Conservation (phyloP, 2,797 vertebrate genomes). For the Scyliorhinus canicula region DNA sequence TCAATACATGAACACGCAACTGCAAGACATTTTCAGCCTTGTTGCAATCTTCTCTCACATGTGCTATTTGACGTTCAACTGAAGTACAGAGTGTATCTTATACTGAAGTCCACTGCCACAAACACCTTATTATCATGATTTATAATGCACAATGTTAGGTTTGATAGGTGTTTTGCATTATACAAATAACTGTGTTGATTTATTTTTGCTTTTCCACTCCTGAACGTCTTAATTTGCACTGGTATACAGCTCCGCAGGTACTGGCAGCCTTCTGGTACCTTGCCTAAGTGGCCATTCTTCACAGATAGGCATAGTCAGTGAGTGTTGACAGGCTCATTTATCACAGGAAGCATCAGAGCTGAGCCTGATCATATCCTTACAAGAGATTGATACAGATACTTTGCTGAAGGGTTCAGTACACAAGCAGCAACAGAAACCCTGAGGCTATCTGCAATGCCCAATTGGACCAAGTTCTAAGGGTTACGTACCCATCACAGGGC, state of each 20-base stretch:
- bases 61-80: too few species aligned
- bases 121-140: too few species aligned
- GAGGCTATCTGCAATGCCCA: background rate
- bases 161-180: background rate
- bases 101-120: too few species aligned
- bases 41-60: too few species aligned
- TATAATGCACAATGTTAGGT: background rate
- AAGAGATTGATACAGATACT: background rate
- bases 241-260: background rate
- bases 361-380: background rate
- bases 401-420: background rate
- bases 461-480: background rate
- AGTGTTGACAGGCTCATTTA: conserved; percentile 1
- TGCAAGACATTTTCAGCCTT: too few species aligned
- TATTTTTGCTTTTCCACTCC: conserved; percentile 17
- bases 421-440: background rate
- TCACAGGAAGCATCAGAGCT: background rate
- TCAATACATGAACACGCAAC: too few species aligned
- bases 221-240: background rate
- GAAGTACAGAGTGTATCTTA: too few species aligned
- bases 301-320: conserved; percentile 13
- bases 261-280: background rate
- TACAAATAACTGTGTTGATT: background rate
- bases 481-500: background rate
- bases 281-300: background rate